Evolutionary conservation across 2,888 invertebrate genomes (phyloP).

Genomic region (Chironomus tentans): DNA sequence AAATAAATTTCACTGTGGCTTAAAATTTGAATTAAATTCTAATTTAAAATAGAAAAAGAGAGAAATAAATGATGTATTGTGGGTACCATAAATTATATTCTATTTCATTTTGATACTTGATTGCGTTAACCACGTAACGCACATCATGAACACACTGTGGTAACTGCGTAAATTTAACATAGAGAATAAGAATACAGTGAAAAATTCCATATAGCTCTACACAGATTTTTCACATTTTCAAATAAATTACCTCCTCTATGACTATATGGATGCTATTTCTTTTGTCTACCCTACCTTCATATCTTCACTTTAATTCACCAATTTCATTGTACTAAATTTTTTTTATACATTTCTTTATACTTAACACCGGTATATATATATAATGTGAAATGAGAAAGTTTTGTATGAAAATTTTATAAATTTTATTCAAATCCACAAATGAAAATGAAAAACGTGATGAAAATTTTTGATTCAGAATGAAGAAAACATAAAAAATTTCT

Average conservation of each 20-base stretch:
- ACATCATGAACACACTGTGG: neutral
- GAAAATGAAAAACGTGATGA: conserved; percentile 25
- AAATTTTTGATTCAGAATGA: conserved; percentile 11
- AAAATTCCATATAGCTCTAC: neutral
- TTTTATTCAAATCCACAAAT: conserved; percentile 19
- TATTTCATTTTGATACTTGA: neutral
- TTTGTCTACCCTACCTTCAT: too few species aligned
- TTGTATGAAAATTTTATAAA: conserved; percentile 19
- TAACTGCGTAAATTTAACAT: neutral
- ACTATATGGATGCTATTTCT: too few species aligned
- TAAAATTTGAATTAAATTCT: conserved; percentile 39
- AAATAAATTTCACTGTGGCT: conserved; percentile 39
- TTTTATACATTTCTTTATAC: too few species aligned
- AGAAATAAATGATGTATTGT: neutral
- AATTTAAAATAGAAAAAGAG: conserved; percentile 29
- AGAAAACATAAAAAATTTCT: neutral
- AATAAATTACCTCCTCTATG: neutral
- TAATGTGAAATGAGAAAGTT: neutral
- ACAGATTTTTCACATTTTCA: neutral
- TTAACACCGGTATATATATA: neutral
- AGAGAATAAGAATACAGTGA: neutral
- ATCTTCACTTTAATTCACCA: too few species aligned
- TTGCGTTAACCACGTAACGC: neutral
- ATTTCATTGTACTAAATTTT: too few species aligned
- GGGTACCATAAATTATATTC: neutral